Conservation (phyloP, 2,797 vertebrate species). For the Rhinoraja longicauda region DNA sequence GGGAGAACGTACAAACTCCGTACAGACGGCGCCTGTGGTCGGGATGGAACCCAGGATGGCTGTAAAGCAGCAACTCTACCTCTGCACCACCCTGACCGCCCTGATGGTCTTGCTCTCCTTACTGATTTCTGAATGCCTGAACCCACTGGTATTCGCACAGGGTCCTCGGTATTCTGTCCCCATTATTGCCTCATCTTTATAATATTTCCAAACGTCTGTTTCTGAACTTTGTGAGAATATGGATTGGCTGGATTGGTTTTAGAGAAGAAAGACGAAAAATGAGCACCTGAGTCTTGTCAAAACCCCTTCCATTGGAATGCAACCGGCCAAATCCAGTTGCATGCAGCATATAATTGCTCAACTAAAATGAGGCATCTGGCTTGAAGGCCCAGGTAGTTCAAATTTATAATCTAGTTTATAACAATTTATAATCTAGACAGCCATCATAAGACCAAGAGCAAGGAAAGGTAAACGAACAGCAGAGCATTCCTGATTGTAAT, state of each 20-base stretch:
- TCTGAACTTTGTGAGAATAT: neutral
- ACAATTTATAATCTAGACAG: neutral
- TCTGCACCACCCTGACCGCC: too few species aligned
- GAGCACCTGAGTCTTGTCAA: neutral
- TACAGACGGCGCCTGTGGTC: too few species aligned
- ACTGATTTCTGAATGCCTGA: neutral
- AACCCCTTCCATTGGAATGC: neutral
- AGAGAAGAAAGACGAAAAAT: neutral
- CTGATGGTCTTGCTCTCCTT: neutral
- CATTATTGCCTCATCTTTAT: neutral
- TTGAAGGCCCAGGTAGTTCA: neutral
- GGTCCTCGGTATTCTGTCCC: neutral
- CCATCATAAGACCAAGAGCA: neutral
- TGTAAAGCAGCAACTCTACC: too few species aligned
- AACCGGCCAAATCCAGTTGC: neutral
- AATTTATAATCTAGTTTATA: neutral
- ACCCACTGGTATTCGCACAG: neutral
- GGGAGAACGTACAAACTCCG: too few species aligned
- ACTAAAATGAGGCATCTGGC: neutral
- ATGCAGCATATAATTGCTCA: neutral
- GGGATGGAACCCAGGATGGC: too few species aligned
- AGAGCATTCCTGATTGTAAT: neutral
- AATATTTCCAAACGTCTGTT: neutral
- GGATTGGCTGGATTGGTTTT: neutral
- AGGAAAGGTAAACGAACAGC: neutral